Conservation (phyloP, 2,888 invertebrate species). For the Clanis bilineata region DNA sequence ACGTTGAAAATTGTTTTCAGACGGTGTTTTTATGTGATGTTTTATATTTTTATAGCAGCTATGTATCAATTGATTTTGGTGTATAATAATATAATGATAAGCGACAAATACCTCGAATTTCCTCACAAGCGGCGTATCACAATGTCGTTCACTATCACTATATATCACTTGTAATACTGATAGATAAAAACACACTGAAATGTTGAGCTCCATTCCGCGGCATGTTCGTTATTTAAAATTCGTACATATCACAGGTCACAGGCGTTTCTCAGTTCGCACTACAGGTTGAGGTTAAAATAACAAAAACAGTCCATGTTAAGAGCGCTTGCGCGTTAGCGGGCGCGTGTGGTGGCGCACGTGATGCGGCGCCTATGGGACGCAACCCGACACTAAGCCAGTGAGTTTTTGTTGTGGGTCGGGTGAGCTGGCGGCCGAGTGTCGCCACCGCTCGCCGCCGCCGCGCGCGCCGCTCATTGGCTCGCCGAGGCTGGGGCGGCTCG, state of each 20-base stretch:
- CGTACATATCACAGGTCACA: conserved; percentile 67
- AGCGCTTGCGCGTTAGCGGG: conserved; percentile 70
- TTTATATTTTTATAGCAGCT: neutral
- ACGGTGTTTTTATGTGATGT: neutral
- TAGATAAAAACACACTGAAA: conserved; percentile 74
- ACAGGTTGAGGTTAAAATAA: conserved; percentile 22
- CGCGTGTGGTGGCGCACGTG: conserved; percentile 62
- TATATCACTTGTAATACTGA: conserved; percentile 72
- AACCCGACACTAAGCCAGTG: conserved; percentile 82
- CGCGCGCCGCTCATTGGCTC: conserved; percentile 54
- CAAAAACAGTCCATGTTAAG: conserved; percentile 63
- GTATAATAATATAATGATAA: conserved; percentile 14
- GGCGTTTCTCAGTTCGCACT: conserved; percentile 13
- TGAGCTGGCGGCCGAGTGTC: conserved; percentile 56
- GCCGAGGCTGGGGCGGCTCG: conserved; percentile 52
- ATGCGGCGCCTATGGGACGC: conserved; percentile 80
- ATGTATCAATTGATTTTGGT: neutral
- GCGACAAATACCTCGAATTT: conserved; percentile 65
- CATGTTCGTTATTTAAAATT: conserved; percentile 61
- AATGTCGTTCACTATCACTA: conserved; percentile 77
- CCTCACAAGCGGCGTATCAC: conserved; percentile 70
- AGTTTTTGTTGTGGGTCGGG: conserved; percentile 79
- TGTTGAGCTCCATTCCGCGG: conserved; percentile 77
- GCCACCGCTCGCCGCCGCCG: conserved; percentile 43
- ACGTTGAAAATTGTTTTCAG: neutral